Base-by-base conservation (phyloP, 2,113 vertebrate species). In the Raja brachyura region DNA sequence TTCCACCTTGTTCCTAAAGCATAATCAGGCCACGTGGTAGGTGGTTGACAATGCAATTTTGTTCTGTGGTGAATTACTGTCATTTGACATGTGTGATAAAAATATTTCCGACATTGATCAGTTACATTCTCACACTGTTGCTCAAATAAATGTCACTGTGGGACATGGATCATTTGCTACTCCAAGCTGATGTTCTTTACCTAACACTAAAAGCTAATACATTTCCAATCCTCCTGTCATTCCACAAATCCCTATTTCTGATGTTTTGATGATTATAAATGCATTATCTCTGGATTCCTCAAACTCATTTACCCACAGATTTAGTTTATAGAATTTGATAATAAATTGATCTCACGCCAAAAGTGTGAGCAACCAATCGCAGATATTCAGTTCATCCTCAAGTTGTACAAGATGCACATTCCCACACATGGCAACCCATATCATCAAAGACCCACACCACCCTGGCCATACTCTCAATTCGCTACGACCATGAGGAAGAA, bases 181-280 rank as follows among this genome's bases (percentile, higher is more conserved):
- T 93, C 25, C n/a, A 74, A 93, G 93, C 93, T 93, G 28, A 74
- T 93, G 70, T 78, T 73, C 31, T 18, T 31, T 39, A 16, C 63
- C 90, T 92, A 31, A 68, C 63, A 73, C 63, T 5, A 73, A 25
- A 11, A 78, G 75, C 74, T 79, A 76, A 28, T n/a, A 20, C 2
- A 79, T 78, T 33, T 93, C 93, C 66, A 22, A 56, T 28, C 93
- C 59, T 66, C 56, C 13, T 25, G 75, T 77, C 18, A 93, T 78
- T 63, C 77, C 56, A 33, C 56, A 31, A 78, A 54, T 77, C 54
- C n/a, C 74, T 14, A 74, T 11, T 76, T 78, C 48, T 79, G 93
- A 61, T 31, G 54, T 14, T 28, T 63, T 63, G n/a, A 77, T 61
- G 74, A 28, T 59, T 33, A n/a, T 78, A 22, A 78, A 63, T n/a